These are phyloP conservation scores for Gnathonemus echidnorhynchus DNA, from an alignment of 2,113 vertebrate genomes.

Conservation along the genomic window DNA sequence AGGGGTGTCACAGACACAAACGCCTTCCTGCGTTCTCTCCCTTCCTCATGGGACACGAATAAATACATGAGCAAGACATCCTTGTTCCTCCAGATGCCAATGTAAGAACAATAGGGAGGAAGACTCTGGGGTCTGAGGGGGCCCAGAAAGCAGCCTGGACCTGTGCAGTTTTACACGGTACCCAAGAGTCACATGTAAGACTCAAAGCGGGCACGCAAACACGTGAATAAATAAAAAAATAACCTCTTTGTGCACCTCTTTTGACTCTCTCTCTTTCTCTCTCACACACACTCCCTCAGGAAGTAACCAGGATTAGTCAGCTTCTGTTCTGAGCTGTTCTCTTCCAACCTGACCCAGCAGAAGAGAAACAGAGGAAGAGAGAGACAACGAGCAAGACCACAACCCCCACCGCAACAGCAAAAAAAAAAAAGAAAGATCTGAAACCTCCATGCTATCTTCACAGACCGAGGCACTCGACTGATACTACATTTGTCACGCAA, in stretches of 20 bases:
- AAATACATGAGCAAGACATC: background rate
- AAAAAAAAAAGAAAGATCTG: background rate
- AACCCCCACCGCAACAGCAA: slow-evolving; percentile 28
- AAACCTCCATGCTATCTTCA: background rate
- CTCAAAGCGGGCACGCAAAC: background rate
- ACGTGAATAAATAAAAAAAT: background rate
- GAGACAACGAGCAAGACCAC: slow-evolving; percentile 24
- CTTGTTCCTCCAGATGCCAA: background rate
- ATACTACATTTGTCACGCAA: background rate
- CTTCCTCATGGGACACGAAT: background rate
- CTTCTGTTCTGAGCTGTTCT: background rate
- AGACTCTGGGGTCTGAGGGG: background rate
- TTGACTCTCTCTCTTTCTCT: background rate
- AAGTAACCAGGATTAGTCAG: slow-evolving; percentile 23
- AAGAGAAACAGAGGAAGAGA: background rate
- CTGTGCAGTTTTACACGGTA: background rate
- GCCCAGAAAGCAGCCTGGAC: background rate
- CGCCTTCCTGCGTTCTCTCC: background rate
- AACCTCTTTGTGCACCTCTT: background rate
- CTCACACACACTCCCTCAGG: slow-evolving; percentile 7
- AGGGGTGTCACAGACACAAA: background rate
- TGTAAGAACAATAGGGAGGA: background rate
- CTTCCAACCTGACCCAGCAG: background rate
- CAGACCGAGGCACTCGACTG: slow-evolving; percentile 10
- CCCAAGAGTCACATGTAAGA: background rate